Base-by-base conservation (phyloP, 2,797 vertebrate genomes). In the Notolabrus celidotus region DNA sequence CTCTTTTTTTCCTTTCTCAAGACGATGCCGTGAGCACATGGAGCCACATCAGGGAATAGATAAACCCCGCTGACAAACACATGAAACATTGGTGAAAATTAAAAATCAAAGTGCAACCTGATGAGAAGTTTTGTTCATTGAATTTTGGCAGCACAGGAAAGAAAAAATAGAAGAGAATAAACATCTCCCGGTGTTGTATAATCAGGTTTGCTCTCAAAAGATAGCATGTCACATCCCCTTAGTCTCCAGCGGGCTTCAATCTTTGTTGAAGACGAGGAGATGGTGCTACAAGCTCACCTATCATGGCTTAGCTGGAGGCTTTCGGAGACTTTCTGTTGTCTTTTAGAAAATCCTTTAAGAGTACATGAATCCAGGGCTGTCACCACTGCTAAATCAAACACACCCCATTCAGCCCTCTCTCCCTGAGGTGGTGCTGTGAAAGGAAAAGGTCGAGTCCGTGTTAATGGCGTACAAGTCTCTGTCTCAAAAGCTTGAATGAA, bases 391-490 rank as follows among this genome's bases (percentile, higher is more conserved):
- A 62, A 62, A 73, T 77, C 68, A 86, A 74, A 82, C 15, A 34
- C 38, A 45, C 43, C 58, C 27, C 27, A 25, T 82, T 67, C 59
- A 60, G 39, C 59, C 70, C 7, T 19, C 46, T 47, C 22, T 67
- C 67, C 81, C 66, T 14, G 67, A 75, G 67, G 63, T 69, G 77
- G 57, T 17, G 71, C 27, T 61, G 69, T 75, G 66, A 34, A 59
- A 85, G 49, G 63, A 60, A 87, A 89, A 91, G 90, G 89, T 92
- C 55, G 67, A 80, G 71, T 33, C 70, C 63, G 70, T 64, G 68
- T 80, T 92, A 91, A 92, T 82, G 74, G 54, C 67, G 65, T 64
- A 71, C 57, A 77, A 72, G 84, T 87, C 76, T 86, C 71, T 68
- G 56, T 70, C 76, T 74, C 42, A 57, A 69, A 82, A 59, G 56